Base-by-base conservation (phyloP, 2,888 invertebrate species). In the Piscicola geometra region DNA sequence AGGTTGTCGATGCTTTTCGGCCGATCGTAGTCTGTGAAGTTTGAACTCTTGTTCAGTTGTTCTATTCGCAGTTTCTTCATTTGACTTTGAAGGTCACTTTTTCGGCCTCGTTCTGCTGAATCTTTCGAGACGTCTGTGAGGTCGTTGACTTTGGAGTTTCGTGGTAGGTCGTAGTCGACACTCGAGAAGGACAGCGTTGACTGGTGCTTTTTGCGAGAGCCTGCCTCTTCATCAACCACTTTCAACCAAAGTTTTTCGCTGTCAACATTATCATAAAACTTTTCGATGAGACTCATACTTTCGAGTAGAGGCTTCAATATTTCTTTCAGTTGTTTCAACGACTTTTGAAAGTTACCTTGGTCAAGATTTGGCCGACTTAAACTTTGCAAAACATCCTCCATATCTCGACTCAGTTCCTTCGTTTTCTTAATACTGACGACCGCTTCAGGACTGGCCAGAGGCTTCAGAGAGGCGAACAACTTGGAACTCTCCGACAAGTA, bases 401-500 rank as follows among this genome's bases (percentile, higher is more conserved):
- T 25, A 60, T 36, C 25, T 3, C 28, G n/a, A 33, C 73, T 73
- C 5, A 35, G n/a, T 25, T 1, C 12, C 28, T 73, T 73, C 25
- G 52, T 36, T 15, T 56, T 36, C 21, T 73, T 33, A 9, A 73
- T n/a, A 0, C 33, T 56, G n/a, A n/a, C 33, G 41, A 35, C 28
- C 1, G 35, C 35, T 35, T 35, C 64, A 5, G 21, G 18, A 15
- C 15, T 64, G 32, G 56, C 69, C 1, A 36, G 69, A 0, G 15
- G 12, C 50, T 71, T 75, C n/a, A 71, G 25, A 28, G 30, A 60
- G 47, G 67, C 76, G 3, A 76, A 35, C 33, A 33, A 35, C 66
- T 76, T 76, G 1, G 76, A 70, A 5, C 52, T 56, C 33, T 71
- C 71, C 41, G 71, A 47, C 9, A 71, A 15, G 32, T 71, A 66